Conservation (phyloP, 2,113 vertebrate genomes). For the Equus przewalskii region DNA sequence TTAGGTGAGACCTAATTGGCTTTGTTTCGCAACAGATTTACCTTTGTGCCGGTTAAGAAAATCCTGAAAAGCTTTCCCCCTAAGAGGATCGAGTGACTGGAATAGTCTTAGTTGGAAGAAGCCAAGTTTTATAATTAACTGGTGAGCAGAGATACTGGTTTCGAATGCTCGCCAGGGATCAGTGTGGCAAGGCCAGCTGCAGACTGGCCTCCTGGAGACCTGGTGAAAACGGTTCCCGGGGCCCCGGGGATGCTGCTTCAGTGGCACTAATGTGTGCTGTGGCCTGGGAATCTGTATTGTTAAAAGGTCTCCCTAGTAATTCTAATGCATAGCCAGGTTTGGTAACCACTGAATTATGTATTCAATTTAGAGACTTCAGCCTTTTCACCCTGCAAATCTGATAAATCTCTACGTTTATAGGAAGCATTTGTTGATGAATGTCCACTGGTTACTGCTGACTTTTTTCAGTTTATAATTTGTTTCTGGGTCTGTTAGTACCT, state of each 20-base stretch:
- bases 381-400: not conserved
- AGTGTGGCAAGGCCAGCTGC: not conserved
- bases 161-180: not conserved
- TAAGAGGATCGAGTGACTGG: not conserved
- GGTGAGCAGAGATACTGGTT: not conserved
- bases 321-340: not conserved
- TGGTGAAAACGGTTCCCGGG: not conserved
- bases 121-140: conserved; percentile 7
- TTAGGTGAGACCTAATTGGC: conserved; percentile 38
- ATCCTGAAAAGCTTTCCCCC: not conserved
- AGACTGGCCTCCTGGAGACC: not conserved
- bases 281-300: not conserved
- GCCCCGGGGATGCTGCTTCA: not conserved
- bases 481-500: conserved; percentile 58
- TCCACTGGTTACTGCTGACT: not conserved
- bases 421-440: conserved; percentile 18
- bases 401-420: not conserved
- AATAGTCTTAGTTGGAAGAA: conserved; percentile 35
- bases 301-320: not conserved
- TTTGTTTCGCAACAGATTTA: conserved; percentile 51
- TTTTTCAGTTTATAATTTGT: conserved; percentile 60
- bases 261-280: not conserved
- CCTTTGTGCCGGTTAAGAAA: conserved; percentile 40
- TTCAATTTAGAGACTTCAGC: not conserved
- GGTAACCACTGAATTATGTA: not conserved